These are phyloP conservation scores for Macropis europaea DNA, from an alignment of 2,888 invertebrate species.

Conservation along the genomic window DNA sequence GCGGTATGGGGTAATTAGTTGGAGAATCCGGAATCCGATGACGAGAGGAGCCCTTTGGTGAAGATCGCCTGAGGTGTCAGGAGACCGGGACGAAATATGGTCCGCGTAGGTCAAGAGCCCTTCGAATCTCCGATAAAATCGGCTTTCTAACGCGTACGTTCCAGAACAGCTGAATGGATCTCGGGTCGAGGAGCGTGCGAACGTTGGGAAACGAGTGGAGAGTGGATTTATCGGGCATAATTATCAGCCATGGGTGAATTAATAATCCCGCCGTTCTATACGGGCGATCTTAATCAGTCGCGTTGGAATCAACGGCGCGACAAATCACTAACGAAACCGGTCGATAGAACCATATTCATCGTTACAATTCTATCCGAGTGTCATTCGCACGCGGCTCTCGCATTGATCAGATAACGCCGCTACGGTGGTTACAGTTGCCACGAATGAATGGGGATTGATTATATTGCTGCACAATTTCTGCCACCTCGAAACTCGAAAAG, in stretches of 20 bases:
- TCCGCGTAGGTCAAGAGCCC: neutral
- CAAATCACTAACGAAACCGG: conserved; percentile 10
- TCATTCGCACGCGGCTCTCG: conserved; percentile 1
- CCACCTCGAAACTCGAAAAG: no score
- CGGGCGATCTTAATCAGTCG: conserved; percentile 16
- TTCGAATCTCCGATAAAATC: neutral
- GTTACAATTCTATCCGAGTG: neutral
- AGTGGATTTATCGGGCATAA: conserved; percentile 7
- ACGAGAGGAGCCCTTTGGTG: no score
- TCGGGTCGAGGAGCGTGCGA: neutral
- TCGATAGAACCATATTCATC: conserved; percentile 11
- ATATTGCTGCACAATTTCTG: no score
- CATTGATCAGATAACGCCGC: conserved; percentile 18
- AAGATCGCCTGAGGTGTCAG: no score
- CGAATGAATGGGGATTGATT: conserved; percentile 10
- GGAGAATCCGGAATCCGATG: no score
- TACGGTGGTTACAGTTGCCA: conserved; percentile 16
- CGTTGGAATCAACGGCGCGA: conserved; percentile 1
- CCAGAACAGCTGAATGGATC: neutral
- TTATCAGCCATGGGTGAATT: conserved; percentile 20
- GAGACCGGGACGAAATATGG: neutral
- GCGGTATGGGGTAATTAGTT: no score
- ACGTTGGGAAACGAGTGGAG: neutral
- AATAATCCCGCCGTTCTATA: conserved; percentile 15
- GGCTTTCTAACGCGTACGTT: conserved; percentile 8